Base-by-base conservation (phyloP, 2,797 vertebrate genomes). In the Eulemur albifrons region DNA sequence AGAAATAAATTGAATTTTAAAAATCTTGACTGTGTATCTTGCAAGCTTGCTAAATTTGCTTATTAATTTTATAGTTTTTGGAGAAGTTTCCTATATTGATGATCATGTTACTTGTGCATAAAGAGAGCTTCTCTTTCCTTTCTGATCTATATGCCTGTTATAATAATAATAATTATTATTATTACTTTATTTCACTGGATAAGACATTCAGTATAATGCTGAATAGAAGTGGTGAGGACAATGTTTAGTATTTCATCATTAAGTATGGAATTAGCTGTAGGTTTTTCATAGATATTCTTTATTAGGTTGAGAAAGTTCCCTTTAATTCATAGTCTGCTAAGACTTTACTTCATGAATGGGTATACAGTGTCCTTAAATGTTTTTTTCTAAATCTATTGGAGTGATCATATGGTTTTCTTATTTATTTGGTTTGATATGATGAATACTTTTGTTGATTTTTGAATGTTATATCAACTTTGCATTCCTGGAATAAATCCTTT, bases 361-460 rank as follows among this genome's bases (percentile, higher is more conserved):
- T 48, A 25, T 65, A 72, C 25, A 70, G 57, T 89, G 92, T 73
- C 57, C 67, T 85, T 73, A 61, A 80, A 57, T 80, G 40, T 10
- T 35, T 90, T 72, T 80, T 59, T 91, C 88, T 82, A 67, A 91
- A 67, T 75, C 48, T 73, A 45, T 35, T 88, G 61, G 75, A 32
- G 17, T 48, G 43, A 89, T 69, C 30, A 38, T 57, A 35, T 61
- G 35, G 32, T 63, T 94, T 93, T 91, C 40, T 43, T 94, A 43
- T 45, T 88, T 59, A 69, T 85, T 94, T 76, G 81, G 61, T 89
- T 88, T 94, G 73, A 57, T 76, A 23, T 21, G 5, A 38, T 75
- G 84, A 92, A 57, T 32, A 48, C n/a, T 89, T 30, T 88, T 82
- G 76, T 59, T 82, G 75, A 75, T 75, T 95, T 96, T 79, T 69